These are phyloP conservation scores for Andrena chrysosceles DNA, from an alignment of 2,888 invertebrate genomes.

Conservation along the genomic window DNA sequence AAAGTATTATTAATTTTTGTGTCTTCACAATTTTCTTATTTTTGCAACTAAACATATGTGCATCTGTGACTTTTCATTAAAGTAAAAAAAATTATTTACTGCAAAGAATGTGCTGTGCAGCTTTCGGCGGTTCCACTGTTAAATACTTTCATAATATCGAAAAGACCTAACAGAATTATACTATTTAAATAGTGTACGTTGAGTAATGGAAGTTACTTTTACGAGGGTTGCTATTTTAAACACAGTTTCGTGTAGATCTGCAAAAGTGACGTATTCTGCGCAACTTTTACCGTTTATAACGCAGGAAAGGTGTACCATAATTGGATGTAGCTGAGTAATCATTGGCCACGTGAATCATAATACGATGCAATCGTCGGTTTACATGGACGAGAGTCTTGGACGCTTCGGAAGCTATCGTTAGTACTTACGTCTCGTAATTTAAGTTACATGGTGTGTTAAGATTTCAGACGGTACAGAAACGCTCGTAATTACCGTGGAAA, in stretches of 20 bases:
- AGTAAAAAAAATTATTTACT: too few relatives aligned
- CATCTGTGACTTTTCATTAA: too few relatives aligned
- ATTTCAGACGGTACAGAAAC: neutral
- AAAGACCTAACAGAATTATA: too few relatives aligned
- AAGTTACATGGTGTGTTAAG: neutral
- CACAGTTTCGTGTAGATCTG: neutral
- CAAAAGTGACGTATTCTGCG: neutral
- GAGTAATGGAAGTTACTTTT: too few relatives aligned
- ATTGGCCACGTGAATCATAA: neutral
- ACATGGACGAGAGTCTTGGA: neutral
- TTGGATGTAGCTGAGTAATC: neutral
- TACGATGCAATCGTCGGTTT: neutral
- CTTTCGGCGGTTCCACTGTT: too few relatives aligned
- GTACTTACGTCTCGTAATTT: constrained; percentile 11
- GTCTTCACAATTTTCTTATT: too few relatives aligned
- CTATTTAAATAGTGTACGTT: too few relatives aligned
- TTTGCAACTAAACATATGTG: too few relatives aligned
- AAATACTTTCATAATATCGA: too few relatives aligned
- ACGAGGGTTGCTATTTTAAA: neutral
- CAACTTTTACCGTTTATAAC: neutral
- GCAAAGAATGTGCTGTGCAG: too few relatives aligned
- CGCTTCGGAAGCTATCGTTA: neutral
- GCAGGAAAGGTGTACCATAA: neutral
- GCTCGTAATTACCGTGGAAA: neutral
- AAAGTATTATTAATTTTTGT: too few relatives aligned